Base-by-base conservation (phyloP, 2,888 invertebrate species). In the Chelonus formosanus region DNA sequence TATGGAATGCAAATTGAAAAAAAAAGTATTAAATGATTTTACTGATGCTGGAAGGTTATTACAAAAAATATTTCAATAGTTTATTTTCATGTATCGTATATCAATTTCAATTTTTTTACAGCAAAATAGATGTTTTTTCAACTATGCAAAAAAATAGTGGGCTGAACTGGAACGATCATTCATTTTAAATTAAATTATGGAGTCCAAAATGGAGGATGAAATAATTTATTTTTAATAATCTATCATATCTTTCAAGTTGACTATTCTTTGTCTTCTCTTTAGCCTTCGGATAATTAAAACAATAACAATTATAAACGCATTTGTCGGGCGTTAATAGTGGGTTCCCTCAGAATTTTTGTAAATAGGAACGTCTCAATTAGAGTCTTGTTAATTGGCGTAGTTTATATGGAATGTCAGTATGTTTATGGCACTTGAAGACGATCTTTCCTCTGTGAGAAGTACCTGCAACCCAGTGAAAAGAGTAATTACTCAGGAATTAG, bases 331-430 rank as follows among this genome's bases (percentile, higher is more conserved):
- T 60, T 70, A 71, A 73, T 72, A 60, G 66, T 58, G 43, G 69
- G 68, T 71, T 74, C 69, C 61, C 66, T 67, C 59, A 67, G 73
- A 75, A 76, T 80, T 77, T 76, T 70, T 59, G 69, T 75, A 75
- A 77, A 77, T 79, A 76, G 75, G 76, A 79, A 82, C 75, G 78
- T 82, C 83, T 83, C 82, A 83, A 83, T 83, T 82, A 83, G 77
- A 69, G 65, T 44, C 67, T 65, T 67, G 73, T 80, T 80, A 80
- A 82, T 82, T 79, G 80, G 74, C 62, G 75, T 70, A 68, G 73
- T 79, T 78, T 77, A 71, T 68, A 40, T 58, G 80, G 78, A 78
- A 79, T 81, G 77, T 52, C 31, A 48, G 74, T 36, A 8, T 10
- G 53, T 40, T 31, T 31, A 59, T 8, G 48, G 47, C 35, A 59